A percentile compares a stretch with the other conserved stretches of the same genome.
phyloP scores from a whole-genome alignment of 2,113 vertebrate genomes.

The Corvus moneduloides region DNA sequence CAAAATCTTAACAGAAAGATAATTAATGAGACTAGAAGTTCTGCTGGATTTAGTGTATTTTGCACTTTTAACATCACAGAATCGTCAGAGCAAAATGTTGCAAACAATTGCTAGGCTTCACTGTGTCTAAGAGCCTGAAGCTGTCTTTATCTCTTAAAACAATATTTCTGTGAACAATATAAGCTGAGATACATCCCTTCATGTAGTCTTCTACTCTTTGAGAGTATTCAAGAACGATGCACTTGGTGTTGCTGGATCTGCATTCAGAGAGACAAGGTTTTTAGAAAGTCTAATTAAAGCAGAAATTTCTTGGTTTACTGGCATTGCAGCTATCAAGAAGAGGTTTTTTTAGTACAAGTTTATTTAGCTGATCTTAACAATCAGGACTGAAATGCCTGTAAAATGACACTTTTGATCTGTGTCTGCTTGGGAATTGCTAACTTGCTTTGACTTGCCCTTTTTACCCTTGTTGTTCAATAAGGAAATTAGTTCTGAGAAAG shows the following conservation, averaged over 20 bases:
- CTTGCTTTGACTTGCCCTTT: neutral
- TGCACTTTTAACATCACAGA: neutral
- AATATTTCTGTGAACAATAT: neutral
- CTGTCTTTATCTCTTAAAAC: neutral
- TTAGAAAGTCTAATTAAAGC: neutral
- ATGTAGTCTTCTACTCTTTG: neutral
- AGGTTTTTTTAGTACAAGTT: neutral
- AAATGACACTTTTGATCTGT: neutral
- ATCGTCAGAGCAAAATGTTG: neutral
- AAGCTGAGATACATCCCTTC: neutral
- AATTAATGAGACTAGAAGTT: neutral
- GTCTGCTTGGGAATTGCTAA: neutral
- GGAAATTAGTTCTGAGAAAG: conserved; percentile 40
- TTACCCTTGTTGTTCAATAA: neutral
- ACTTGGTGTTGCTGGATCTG: neutral
- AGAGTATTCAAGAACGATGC: neutral
- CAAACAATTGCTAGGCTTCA: neutral
- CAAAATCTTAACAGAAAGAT: neutral
- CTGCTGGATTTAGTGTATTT: neutral
- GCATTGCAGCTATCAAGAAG: neutral
- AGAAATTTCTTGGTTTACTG: neutral
- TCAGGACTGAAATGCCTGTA: neutral
- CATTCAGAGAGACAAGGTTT: neutral
- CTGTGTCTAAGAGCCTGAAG: neutral
- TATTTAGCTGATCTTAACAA: neutral